Evolutionary conservation across 30 jellyfish, hydroid and myxozoan genomes (phyloP).

Genomic region (Sanderia malayensis): DNA sequence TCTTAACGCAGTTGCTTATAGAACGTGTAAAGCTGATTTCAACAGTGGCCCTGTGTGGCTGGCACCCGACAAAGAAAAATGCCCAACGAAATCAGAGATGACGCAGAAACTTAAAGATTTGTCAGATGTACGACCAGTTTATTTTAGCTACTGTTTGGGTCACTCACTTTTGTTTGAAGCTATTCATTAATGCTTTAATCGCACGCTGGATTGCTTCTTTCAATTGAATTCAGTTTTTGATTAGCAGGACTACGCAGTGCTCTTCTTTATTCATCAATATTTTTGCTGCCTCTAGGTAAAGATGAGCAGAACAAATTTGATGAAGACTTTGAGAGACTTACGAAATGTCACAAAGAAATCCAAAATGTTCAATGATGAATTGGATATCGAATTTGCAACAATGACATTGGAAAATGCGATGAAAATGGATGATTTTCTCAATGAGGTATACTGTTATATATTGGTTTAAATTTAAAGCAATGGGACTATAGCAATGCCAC

Average conservation of each 20-base stretch:
- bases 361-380: slow-evolving; percentile 2
- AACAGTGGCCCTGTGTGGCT: slow-evolving; percentile 17
- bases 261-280: neutral
- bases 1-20: slow-evolving; percentile 9
- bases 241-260: neutral
- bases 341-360: slow-evolving; percentile 25
- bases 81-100: slow-evolving; percentile 19
- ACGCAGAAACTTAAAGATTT: slow-evolving; percentile 19
- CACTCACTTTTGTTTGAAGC: too few species aligned
- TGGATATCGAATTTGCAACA: slow-evolving; percentile 36
- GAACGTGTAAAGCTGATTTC: slow-evolving; percentile 12
- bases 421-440: slow-evolving; percentile 25
- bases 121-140: slow-evolving; percentile 6
- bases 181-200: too few species aligned
- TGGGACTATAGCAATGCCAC: too few species aligned
- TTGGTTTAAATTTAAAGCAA: too few species aligned
- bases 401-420: slow-evolving; percentile 28
- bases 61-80: slow-evolving; percentile 8
- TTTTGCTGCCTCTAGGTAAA: neutral
- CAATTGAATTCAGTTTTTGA: too few species aligned
- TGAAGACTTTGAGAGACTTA: slow-evolving; percentile 10
- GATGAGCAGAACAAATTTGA: slow-evolving; percentile 15
- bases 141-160: too few species aligned
- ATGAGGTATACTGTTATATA: too few species aligned
- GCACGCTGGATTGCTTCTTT: too few species aligned